Evolutionary conservation across 2,888 invertebrate genomes (phyloP), one percentile per base, ranked within the genome.

Genomic region (Seira ritae): DNA sequence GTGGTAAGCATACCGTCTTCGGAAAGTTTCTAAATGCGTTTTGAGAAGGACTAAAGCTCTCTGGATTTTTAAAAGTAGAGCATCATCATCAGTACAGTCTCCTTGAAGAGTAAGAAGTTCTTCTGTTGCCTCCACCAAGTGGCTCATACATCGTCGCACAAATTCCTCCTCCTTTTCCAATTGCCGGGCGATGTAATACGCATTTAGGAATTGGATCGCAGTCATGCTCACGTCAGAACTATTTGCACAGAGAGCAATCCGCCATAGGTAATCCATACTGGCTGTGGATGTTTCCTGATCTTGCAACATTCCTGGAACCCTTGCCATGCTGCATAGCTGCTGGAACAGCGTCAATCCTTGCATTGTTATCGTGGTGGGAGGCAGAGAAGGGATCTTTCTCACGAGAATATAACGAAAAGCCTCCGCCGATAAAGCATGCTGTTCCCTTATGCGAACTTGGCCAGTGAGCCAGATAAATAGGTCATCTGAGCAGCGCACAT

Each of bases 211-310:
- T 90, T 97, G 97, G 89, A 98, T 98, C 0, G 98, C 97, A 1
- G 97, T 96, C 94, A 97, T 94, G 87, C 97, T 97, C 0, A 98
- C 98, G 90, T 98, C 97, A 91, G 97, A 97, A 90, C 96, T 97
- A 88, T 95, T 95, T 0, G 98, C 97, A 87, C 96, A 92, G 2
- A 98, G 92, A 0, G 98, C 98, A 84, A 98, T 97, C 91, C 96
- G 96, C 97, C 98, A 98, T 88, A 98, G 92, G 89, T 97, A 97
- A 91, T 96, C 96, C 96, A 98, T 97, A 15, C 97, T 97, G 15
- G 96, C 93, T 31, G 94, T 94, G 8, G 88, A 86, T 22, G 91
- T 91, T 91, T 95, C 94, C 37, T 91, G 90, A 84, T 91, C 89
- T 75, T 89, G 86, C 8, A 85, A 55, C 50, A 87, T 86, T 0